Base-by-base conservation (phyloP, 92 coral and sea anemone species). In the Desmophyllum pertusum region DNA sequence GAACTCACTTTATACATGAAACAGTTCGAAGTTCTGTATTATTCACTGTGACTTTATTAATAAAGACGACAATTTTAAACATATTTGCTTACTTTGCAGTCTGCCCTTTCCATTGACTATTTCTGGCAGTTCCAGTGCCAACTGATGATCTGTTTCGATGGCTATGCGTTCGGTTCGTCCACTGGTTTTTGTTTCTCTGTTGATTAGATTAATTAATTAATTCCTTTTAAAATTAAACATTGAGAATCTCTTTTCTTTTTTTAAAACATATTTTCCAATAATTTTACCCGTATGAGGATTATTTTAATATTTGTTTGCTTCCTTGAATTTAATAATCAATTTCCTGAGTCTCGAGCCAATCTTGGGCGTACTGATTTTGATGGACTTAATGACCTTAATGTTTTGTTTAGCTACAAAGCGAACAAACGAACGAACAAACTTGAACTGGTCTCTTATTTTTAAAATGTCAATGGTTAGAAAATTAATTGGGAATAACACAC, bases 121-220 rank as follows among this genome's bases (percentile, higher is more conserved):
- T 36, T 82, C 88, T 83, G 91, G 91, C 61, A 88, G 91, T 68
- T 88, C 91, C 91, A 88, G 87, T 39, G 87, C 91, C 72, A 82
- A 75, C 84, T 88, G 91, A 73, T 82, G 91, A 83, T 82, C 84
- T 27, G 84, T 88, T 76, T 88, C 88, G 66, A 88, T 88, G 72
- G 88, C 88, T 75, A 82, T 82, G 67, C 84, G 84, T n/a, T 88
- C 88, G 33, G 88, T 88, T 88, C 88, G 61, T 70, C 88, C 88
- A 76, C 43, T 76, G 83, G 36, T 66, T 88, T 88, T 83, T 87
- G 90, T 82, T 68, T 83, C 88, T 76, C 88, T 83, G 91, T 88
- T 65, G 80, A 76, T 52, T 9, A 76, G 51, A n/a, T n/a, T n/a
- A n/a, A n/a, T 38, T 0, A 66, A n/a, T 36, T 33, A 66, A 66